phyloP scores from a whole-genome alignment of 2,797 vertebrate genomes.

The Sebastes hopkinsi region DNA sequence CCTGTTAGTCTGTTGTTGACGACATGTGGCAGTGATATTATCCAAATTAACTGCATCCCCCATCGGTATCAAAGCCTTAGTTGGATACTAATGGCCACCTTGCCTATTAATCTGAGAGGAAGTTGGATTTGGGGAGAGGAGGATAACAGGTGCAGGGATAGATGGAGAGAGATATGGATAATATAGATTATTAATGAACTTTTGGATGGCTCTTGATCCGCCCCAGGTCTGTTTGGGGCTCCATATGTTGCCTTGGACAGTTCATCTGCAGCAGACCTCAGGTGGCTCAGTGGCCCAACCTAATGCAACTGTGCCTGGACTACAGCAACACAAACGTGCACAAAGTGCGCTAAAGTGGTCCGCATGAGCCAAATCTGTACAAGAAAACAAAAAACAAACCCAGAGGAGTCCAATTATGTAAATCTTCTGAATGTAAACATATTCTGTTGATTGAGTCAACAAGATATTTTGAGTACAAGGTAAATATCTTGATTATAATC shows the following conservation, averaged over 20 bases:
- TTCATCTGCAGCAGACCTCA: constrained; percentile 53
- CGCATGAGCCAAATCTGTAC: background rate
- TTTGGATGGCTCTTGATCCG: constrained; percentile 64
- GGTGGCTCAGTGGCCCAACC: constrained; percentile 48
- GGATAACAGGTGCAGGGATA: constrained; percentile 78
- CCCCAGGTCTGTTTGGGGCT: constrained; percentile 61
- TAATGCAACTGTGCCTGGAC: constrained; percentile 17
- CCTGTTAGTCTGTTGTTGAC: constrained; percentile 81
- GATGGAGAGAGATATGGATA: constrained; percentile 67
- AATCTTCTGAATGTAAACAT: constrained; percentile 50
- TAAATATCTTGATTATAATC: constrained; percentile 51
- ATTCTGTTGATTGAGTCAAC: constrained; percentile 50
- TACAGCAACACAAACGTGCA: background rate
- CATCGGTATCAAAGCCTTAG: constrained; percentile 71
- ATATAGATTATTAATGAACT: constrained; percentile 79
- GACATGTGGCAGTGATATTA: constrained; percentile 84
- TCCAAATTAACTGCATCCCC: constrained; percentile 82
- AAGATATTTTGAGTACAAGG: constrained; percentile 46
- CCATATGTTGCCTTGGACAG: constrained; percentile 72
- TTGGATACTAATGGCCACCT: constrained; percentile 79
- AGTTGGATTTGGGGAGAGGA: constrained; percentile 69
- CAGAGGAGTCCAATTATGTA: constrained; percentile 22
- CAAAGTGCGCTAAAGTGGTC: background rate
- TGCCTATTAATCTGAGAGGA: constrained; percentile 80
- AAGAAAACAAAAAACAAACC: background rate